Evolutionary conservation across 2,888 invertebrate species (phyloP), one percentile per base, ranked within the genome.

Genomic region (Sepiola atlantica): DNA sequence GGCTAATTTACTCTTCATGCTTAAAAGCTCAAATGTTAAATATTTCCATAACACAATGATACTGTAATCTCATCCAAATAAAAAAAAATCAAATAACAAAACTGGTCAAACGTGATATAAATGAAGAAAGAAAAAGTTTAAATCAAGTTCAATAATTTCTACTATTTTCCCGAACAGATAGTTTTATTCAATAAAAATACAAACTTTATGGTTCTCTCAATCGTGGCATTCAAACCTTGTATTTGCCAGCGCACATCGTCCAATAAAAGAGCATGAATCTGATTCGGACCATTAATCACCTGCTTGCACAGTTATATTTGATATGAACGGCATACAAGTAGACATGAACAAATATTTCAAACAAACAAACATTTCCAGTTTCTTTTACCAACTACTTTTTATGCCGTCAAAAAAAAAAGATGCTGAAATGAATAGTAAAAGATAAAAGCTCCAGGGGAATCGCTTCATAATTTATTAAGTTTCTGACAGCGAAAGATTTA

Each of bases 381-480:
- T 77, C 77, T 77, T 28, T 77, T 77, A 77, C n/a, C 77, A 77
- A n/a, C 77, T 77, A 77, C n/a, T 77, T 77, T 77, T 77, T n/a
- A 77, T 77, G 45, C 45, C 8, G 45, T 45, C 45, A 45, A 45
- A 45, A 45, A 45, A 45, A 45, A 45, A 45, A 45, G 45, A 45
- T 77, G n/a, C n/a, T 77, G 77, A 77, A 45, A 45, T 45, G 8
- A 45, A 45, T 77, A 6, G 14, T 77, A n/a, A 77, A 77, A n/a
- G 77, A 77, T n/a, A 77, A 77, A 77, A n/a, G 16, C 77, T 3
- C n/a, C 12, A 1, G 77, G 77, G 77, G 28, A 77, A 77, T 77
- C 77, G 77, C n/a, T 77, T 77, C 77, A 77, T 77, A 77, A 77
- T 77, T 77, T 77, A 77, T 77, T n/a, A n/a, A 77, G 77, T n/a